Conservation (phyloP, 2,113 vertebrate species). For the Muscicapa adusta region DNA sequence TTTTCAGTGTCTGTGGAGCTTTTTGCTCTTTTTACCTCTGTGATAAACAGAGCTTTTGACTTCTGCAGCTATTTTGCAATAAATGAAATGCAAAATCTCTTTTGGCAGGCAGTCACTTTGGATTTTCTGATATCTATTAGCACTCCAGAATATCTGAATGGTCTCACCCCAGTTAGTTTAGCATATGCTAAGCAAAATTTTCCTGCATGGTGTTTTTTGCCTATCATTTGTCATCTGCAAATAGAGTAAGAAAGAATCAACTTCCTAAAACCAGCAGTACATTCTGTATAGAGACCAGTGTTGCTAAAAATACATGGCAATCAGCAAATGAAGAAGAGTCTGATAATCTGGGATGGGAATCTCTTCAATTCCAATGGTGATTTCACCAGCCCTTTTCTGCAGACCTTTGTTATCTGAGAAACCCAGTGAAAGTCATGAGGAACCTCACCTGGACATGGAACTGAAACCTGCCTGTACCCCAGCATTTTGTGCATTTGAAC, state of each 20-base stretch:
- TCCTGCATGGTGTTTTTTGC: neutral
- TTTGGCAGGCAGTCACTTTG: neutral
- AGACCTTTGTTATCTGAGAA: neutral
- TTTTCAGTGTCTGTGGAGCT: neutral
- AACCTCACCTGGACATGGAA: neutral
- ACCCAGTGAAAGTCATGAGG: neutral
- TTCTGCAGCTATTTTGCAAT: neutral
- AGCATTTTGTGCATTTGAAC: accelerated
- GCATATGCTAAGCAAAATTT: neutral
- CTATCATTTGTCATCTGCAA: neutral
- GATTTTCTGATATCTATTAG: neutral
- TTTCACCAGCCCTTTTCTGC: neutral
- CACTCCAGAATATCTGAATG: neutral
- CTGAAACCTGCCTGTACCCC: neutral
- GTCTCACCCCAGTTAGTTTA: neutral
- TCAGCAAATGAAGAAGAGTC: neutral
- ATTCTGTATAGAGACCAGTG: neutral
- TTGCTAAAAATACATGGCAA: neutral
- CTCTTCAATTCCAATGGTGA: neutral
- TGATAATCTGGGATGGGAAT: neutral
- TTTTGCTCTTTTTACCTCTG: neutral
- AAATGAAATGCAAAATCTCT: slow-evolving; percentile 26
- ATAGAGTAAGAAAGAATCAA: neutral
- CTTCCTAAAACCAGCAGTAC: neutral
- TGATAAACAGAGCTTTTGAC: neutral